Conservation (phyloP, 2,797 vertebrate genomes). For the Sebastes oblongus region DNA sequence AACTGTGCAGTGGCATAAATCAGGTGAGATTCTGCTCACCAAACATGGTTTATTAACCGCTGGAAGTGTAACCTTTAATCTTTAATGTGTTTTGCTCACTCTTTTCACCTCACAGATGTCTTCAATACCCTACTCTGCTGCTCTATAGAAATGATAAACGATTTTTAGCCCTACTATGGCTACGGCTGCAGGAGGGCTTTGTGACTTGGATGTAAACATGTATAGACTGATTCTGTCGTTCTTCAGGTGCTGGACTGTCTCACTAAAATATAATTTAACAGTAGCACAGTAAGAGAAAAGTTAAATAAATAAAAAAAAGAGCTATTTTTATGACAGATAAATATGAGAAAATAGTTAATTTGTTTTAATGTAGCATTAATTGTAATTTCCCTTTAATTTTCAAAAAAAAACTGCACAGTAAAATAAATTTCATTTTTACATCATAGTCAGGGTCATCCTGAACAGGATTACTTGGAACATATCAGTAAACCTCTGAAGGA, state of each 20-base stretch:
- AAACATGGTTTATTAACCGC: conserved; percentile 16
- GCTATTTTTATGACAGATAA: background rate
- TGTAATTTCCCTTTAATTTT: background rate
- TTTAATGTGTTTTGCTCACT: background rate
- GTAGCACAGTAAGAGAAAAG: background rate
- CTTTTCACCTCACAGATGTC: background rate
- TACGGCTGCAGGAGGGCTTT: background rate
- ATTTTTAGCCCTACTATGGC: background rate
- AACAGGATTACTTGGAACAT: background rate
- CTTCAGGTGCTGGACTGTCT: background rate
- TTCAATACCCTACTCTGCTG: background rate
- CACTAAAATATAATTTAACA: background rate
- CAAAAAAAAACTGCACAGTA: background rate
- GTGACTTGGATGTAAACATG: background rate
- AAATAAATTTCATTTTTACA: background rate
- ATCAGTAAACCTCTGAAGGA: no score
- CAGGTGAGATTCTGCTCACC: background rate
- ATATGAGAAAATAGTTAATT: background rate
- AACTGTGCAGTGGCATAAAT: conserved; percentile 5
- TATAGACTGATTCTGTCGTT: background rate
- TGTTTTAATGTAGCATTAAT: background rate
- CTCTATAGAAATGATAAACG: background rate
- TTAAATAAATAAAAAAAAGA: no score
- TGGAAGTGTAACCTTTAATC: conserved; percentile 1
- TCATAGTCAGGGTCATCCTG: background rate